Conservation (phyloP, 2,888 invertebrate species). For the Agrotis ipsilon region DNA sequence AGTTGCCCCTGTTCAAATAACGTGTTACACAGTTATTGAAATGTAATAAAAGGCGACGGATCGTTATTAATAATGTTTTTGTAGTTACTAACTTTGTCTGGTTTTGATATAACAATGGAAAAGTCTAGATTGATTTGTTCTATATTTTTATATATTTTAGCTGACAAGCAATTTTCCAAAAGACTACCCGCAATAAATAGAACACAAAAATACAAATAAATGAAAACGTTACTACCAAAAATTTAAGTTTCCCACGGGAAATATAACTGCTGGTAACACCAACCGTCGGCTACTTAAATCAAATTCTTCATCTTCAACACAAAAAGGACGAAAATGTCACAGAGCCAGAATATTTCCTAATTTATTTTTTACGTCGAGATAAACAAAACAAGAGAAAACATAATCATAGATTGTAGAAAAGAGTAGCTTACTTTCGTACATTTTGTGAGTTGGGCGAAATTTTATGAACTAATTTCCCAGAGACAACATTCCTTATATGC, state of each 20-base stretch:
- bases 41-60: conserved; percentile 75
- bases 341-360: conserved; percentile 49
- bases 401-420: conserved; percentile 70
- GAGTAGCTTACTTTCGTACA: conserved; percentile 69
- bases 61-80: conserved; percentile 67
- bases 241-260: conserved; percentile 39
- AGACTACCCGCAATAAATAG: conserved; percentile 20
- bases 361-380: conserved; percentile 58
- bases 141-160: neutral
- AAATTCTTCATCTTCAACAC: conserved; percentile 47
- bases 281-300: conserved; percentile 38
- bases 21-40: conserved; percentile 83
- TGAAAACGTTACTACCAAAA: conserved; percentile 29
- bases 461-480: conserved; percentile 89
- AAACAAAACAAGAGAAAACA: conserved; percentile 64
- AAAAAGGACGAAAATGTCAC: conserved; percentile 48
- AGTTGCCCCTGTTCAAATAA: conserved; percentile 76
- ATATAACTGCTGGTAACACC: conserved; percentile 42
- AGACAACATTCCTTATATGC: conserved; percentile 88
- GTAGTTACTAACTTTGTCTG: conserved; percentile 23
- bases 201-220: conserved; percentile 40
- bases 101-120: neutral
- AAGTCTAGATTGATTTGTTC: conserved; percentile 17
- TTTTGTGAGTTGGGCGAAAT: conserved; percentile 78
- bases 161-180: conserved; percentile 9